Percentiles rank a stretch among this genome's conserved stretches.
These are phyloP conservation scores for Ips typographus DNA, from an alignment of 1,140 invertebrate genomes.

Conservation along the genomic window DNA sequence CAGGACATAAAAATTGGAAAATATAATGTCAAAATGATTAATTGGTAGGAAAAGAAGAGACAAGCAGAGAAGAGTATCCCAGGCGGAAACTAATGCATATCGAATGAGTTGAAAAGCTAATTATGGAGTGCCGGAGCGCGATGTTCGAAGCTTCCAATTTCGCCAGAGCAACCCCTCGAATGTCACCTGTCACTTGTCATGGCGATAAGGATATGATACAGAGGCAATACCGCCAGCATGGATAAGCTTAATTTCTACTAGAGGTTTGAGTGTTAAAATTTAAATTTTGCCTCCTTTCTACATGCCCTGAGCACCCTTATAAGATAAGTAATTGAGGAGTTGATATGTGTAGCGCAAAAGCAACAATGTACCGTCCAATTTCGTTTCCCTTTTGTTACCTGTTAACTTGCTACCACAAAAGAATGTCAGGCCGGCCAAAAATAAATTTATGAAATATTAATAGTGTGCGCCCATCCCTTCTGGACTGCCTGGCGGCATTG, in stretches of 20 bases:
- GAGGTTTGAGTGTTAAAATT: too few relatives aligned
- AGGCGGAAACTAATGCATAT: conserved; percentile 35
- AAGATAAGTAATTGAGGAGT: too few relatives aligned
- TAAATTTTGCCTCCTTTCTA: too few relatives aligned
- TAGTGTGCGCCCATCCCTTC: conserved; percentile 33
- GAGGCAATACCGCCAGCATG: too few relatives aligned
- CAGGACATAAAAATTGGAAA: background rate
- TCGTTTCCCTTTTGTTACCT: conserved; percentile 3
- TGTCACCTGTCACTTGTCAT: conserved; percentile 30
- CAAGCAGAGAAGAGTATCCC: conserved; percentile 13
- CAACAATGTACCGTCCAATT: too few relatives aligned
- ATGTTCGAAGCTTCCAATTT: conserved; percentile 38
- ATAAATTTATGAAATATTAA: conserved; percentile 38
- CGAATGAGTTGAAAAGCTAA: conserved; percentile 36
- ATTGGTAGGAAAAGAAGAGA: conserved; percentile 17
- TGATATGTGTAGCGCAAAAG: too few relatives aligned
- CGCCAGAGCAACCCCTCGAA: conserved; percentile 28
- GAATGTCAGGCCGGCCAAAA: conserved; percentile 22
- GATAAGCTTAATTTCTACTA: too few relatives aligned
- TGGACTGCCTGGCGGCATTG: conserved; percentile 10
- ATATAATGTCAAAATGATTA: conserved; percentile 23
- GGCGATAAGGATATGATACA: conserved; percentile 28
- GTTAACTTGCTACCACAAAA: conserved; percentile 8
- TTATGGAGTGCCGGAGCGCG: conserved; percentile 36
- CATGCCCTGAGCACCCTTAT: too few relatives aligned